phyloP scores from a whole-genome alignment of 2,888 invertebrate genomes.

The Eupsilia transversa region DNA sequence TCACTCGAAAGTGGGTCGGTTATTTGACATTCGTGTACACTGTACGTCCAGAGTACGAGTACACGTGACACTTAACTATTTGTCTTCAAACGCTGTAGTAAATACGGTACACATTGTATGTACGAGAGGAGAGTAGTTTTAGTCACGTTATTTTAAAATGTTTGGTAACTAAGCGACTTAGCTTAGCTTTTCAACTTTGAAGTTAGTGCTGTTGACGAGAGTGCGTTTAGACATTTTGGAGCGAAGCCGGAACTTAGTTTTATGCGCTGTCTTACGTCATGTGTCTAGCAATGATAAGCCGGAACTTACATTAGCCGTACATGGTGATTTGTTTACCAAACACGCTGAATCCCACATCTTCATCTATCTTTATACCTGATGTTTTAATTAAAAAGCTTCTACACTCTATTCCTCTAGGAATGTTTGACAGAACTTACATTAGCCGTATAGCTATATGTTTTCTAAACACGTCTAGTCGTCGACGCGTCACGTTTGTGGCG shows the following conservation, averaged over 20 bases:
- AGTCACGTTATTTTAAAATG: conserved; percentile 38
- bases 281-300: neutral
- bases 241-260: neutral
- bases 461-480: conserved; percentile 30
- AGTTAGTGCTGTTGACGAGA: neutral
- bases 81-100: conserved; percentile 42
- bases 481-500: neutral
- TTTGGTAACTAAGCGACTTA: conserved; percentile 18
- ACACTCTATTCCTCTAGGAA: neutral
- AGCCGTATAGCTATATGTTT: conserved; percentile 26
- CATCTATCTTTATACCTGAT: neutral
- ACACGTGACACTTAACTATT: conserved; percentile 43
- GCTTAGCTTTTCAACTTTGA: conserved; percentile 11
- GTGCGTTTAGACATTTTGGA: conserved; percentile 20
- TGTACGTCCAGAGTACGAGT: conserved; percentile 18
- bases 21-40: conserved; percentile 51
- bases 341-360: neutral
- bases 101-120: conserved; percentile 30
- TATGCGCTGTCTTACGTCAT: neutral
- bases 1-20: conserved; percentile 49
- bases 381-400: conserved; percentile 1
- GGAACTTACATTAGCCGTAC: conserved; percentile 9
- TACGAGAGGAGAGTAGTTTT: conserved; percentile 3
- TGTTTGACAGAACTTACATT: conserved; percentile 27
- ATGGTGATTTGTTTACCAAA: conserved; percentile 7